These are phyloP conservation scores for Nasonia vitripennis DNA, from an alignment of 1,140 invertebrate genomes.

Conservation along the genomic window DNA sequence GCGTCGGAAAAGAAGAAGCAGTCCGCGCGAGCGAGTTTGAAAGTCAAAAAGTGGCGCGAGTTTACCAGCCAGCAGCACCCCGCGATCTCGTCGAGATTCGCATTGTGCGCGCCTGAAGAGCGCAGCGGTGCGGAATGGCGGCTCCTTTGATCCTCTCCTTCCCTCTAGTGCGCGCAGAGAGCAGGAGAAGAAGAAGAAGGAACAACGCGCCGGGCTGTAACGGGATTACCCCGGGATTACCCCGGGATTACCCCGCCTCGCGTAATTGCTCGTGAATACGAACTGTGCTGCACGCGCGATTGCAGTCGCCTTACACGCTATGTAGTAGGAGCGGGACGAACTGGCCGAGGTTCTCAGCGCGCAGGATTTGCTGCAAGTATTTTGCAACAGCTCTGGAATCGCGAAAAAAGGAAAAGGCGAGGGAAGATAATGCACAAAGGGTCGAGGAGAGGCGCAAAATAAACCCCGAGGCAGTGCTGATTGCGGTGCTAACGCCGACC, in stretches of 20 bases:
- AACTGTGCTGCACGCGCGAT: neutral
- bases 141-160: conserved; percentile 65
- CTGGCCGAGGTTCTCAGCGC: no score
- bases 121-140: conserved; percentile 60
- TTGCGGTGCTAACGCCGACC: conserved; percentile 60
- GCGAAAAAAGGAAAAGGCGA: neutral
- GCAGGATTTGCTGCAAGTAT: no score
- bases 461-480: conserved; percentile 62
- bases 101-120: conserved; percentile 59
- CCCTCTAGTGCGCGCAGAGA: no score
- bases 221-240: conserved; percentile 65
- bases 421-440: conserved; percentile 32
- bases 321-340: no score
- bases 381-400: no score
- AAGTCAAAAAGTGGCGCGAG: conserved; percentile 36
- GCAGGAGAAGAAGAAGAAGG: neutral
- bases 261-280: conserved; percentile 66
- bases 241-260: conserved; percentile 64
- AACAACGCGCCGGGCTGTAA: conserved; percentile 53
- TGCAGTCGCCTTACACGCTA: no score
- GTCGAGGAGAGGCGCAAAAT: conserved; percentile 44
- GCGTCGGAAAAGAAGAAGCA: neutral
- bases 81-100: conserved; percentile 47
- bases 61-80: neutral
- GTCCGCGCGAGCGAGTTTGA: conserved; percentile 6